Evolutionary conservation across 2,797 vertebrate species (phyloP), one percentile per base, ranked within the genome.

Genomic region (Anguilla pacifica): DNA sequence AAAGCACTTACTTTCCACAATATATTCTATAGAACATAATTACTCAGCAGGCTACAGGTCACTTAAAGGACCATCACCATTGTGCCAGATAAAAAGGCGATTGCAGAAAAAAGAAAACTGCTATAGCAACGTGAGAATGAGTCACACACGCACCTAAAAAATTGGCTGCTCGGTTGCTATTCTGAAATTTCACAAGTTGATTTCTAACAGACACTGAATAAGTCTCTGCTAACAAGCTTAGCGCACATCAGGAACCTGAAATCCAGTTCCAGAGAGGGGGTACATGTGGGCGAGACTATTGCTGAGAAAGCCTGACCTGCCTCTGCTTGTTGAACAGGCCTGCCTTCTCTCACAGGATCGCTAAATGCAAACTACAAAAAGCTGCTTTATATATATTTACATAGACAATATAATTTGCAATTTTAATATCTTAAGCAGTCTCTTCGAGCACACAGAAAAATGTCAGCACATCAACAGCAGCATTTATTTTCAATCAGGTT

Each of bases 151-250:
- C 43, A 83, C 25, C 25, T 5, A 0, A 35, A 85, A 19, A 39
- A 55, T 39, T 11, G 55, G 55, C 19, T 85, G 4, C 1, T 64
- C 31, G 35, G 84, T 31, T 85, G 55, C 35, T 64, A 85, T 64
- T 43, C 57, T 85, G 1, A 64, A 59, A 85, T 39, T 28, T 35
- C 55, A 39, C n/a, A 84, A 35, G 51, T 15, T 31, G 84, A 67
- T 85, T 85, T 85, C 7, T 85, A 31, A 84, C 9, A 55, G 82
- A 6, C 83, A 85, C 55, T 61, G 84, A 64, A 85, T 85, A 43
- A 85, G 83, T 53, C 31, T 35, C 31, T 85, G 53, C 84, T 85
- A 64, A 64, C 10, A 35, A 55, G 70, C 64, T 74, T 17, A 77
- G 46, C 64, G 55, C 85, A 86, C 43, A 74, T 31, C 85, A 77